Evolutionary conservation across 2,797 vertebrate species (phyloP).

Genomic region (Sebastes alutus): DNA sequence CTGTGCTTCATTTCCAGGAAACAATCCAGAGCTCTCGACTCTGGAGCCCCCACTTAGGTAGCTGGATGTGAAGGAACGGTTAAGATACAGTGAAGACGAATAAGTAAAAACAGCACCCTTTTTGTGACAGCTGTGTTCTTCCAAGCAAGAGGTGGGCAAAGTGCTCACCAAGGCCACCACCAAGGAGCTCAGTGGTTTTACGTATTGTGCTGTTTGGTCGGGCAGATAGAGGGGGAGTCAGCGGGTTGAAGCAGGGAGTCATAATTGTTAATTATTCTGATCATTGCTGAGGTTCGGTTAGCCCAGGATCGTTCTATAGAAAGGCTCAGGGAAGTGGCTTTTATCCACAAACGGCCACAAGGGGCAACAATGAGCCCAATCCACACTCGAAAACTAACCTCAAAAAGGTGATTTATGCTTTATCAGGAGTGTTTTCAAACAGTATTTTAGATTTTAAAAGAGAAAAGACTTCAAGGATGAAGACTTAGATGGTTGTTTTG

Average conservation of each 20-base stretch:
- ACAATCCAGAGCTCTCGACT: neutral
- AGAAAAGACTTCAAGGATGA: neutral
- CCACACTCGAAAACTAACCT: neutral
- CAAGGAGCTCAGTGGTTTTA: slow-evolving; percentile 16
- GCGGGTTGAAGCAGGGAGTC: neutral
- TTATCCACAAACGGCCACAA: neutral
- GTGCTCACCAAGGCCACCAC: slow-evolving; percentile 39
- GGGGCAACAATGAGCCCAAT: neutral
- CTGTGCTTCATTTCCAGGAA: slow-evolving; percentile 49
- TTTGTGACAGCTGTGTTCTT: slow-evolving; percentile 42
- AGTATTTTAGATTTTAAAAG: neutral
- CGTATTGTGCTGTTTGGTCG: slow-evolving; percentile 45
- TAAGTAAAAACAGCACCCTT: slow-evolving; percentile 54
- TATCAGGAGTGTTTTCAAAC: neutral
- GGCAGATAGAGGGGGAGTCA: neutral
- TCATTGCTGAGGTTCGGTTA: neutral
- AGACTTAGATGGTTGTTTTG: neutral
- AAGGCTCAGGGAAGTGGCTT: neutral
- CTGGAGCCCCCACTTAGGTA: slow-evolving; percentile 35
- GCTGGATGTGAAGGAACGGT: slow-evolving; percentile 1
- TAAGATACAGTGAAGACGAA: neutral
- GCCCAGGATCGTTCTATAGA: neutral
- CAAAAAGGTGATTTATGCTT: neutral
- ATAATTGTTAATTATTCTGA: neutral
- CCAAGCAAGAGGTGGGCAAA: slow-evolving; percentile 30